A percentile compares a stretch with the other conserved stretches of the same genome.
phyloP scores from a whole-genome alignment of 2,888 invertebrate species.

The Achlya flavicornis region DNA sequence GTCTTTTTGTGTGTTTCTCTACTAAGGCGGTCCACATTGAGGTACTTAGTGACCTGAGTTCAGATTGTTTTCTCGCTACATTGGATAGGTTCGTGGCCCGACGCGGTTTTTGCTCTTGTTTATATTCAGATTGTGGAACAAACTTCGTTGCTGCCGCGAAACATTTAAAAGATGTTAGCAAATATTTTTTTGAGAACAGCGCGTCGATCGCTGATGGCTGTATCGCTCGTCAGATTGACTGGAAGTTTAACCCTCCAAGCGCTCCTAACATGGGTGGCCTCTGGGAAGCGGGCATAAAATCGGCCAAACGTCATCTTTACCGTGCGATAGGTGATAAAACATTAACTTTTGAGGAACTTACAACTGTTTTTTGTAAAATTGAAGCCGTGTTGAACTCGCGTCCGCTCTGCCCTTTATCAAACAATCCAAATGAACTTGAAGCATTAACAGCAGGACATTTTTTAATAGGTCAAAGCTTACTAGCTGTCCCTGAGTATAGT shows the following conservation, averaged over 20 bases:
- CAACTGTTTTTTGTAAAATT: not conserved
- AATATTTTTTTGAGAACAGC: no score
- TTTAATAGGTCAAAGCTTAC: not conserved
- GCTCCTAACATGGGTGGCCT: not conserved
- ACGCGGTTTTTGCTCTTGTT: not conserved
- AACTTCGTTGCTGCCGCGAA: not conserved
- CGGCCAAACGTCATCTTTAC: not conserved
- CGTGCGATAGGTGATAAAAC: not conserved
- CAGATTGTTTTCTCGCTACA: not conserved
- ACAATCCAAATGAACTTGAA: not conserved
- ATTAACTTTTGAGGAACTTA: not conserved
- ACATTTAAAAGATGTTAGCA: not conserved
- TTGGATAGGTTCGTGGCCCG: not conserved
- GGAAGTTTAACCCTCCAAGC: not conserved
- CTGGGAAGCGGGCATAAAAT: not conserved
- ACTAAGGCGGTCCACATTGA: slow-evolving; percentile 4
- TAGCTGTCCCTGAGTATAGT: not conserved
- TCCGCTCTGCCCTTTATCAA: not conserved
- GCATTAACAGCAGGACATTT: not conserved
- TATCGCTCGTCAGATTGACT: not conserved
- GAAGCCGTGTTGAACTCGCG: not conserved
- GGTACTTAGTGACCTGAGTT: not conserved
- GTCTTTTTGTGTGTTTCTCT: slow-evolving; percentile 4
- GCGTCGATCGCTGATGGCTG: not conserved
- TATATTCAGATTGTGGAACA: not conserved